Evolutionary conservation across 2,797 vertebrate genomes (phyloP).

Genomic region (Cyclura pinguis): DNA sequence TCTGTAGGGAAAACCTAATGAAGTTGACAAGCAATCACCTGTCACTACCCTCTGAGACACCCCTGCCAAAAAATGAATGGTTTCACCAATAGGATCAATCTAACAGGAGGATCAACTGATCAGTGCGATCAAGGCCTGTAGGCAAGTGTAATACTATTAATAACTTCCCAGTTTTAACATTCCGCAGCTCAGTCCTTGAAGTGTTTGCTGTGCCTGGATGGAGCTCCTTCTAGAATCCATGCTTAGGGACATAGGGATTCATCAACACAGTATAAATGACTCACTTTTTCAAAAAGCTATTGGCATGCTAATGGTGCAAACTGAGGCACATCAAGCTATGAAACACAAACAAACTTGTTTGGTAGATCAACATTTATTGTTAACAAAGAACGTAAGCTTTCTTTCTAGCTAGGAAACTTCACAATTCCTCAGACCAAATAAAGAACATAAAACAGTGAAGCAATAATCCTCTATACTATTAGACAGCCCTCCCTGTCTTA

Average conservation of each 20-base stretch:
- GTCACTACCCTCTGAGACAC: background rate
- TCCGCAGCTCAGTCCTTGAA: background rate
- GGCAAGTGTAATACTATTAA: background rate
- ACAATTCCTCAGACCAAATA: background rate
- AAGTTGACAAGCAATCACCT: background rate
- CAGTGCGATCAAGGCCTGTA: background rate
- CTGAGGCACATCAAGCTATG: background rate
- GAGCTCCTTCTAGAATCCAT: background rate
- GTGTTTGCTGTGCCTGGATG: background rate
- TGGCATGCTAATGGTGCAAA: background rate
- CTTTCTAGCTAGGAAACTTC: background rate
- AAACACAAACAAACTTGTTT: background rate
- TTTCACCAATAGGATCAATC: background rate
- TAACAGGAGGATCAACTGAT: background rate
- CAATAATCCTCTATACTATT: background rate
- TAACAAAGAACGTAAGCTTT: background rate
- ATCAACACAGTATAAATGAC: background rate
- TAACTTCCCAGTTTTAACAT: background rate
- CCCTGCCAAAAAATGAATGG: background rate
- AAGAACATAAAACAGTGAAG: too few species aligned
- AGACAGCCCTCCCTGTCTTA: background rate
- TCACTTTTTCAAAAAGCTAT: background rate
- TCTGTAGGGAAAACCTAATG: background rate
- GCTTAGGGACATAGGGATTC: background rate
- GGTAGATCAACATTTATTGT: background rate